Evolutionary conservation across 2,888 invertebrate genomes (phyloP), one percentile per base, ranked within the genome.

Genomic region (Eulithis prunata): DNA sequence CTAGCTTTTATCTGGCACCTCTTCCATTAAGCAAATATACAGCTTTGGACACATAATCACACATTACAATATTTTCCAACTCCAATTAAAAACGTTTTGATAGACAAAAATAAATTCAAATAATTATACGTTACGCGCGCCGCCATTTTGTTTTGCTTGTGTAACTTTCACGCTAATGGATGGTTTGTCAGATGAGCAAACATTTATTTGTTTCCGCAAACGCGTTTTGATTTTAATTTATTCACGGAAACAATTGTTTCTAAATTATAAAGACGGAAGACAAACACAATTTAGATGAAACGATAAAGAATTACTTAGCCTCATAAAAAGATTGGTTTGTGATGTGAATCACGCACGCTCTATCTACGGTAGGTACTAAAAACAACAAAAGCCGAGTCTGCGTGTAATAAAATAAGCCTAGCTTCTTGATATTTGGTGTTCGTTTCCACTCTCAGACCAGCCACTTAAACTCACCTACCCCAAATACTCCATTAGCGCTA

Each of bases 1-100:
- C 84, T 75, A 75, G 89, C 91, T 91, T 91, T 92, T 91, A 92
- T 91, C 90, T 91, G 81, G 78, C 84, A 89, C 89, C 89, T 86
- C 82, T 87, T 92, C 93, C 92, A 92, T 92, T 92, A 93, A 88
- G 87, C 89, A 93, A 93, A 92, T 92, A 92, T 89, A 93, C 92
- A 90, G 87, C 89, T 90, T 87, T 86, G 87, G 82, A 84, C 81
- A 71, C 76, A 62, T 92, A 93, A 93, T 91, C 84, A 91, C 78
- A 91, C 84, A 87, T 85, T 86, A 86, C 88, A 87, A 78, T 87
- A 88, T 89, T 89, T 90, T 87, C 79, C 85, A 85, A 72, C 90
- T 87, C 82, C 87, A 89, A 91, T 90, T 92, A 89, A 91, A 90
- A 90, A 91, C 85, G 90, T 90, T 92, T 91, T 90, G 89, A 91